These are phyloP conservation scores for Myotis myotis DNA, from an alignment of 2,797 vertebrate genomes.

Conservation along the genomic window DNA sequence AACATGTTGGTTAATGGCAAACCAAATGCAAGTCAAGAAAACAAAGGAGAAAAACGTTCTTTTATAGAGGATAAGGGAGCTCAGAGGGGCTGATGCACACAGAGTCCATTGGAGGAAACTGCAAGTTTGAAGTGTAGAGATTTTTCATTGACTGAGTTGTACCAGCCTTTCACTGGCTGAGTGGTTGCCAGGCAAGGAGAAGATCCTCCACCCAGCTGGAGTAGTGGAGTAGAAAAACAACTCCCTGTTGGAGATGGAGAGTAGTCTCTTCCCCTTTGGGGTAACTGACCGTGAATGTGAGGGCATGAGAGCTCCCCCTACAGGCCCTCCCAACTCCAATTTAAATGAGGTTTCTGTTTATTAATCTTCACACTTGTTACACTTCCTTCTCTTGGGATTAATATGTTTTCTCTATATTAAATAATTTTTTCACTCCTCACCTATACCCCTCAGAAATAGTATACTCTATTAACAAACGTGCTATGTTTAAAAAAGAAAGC, in stretches of 20 bases:
- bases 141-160: background rate
- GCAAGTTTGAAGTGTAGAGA: background rate
- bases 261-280: background rate
- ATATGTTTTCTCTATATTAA: conserved; percentile 9
- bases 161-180: background rate
- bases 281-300: background rate
- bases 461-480: background rate
- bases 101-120: background rate
- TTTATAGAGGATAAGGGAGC: background rate
- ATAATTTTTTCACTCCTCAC: background rate
- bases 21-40: background rate
- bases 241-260: background rate
- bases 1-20: background rate
- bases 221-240: background rate
- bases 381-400: background rate
- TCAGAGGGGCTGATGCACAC: background rate
- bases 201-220: background rate
- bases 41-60: background rate
- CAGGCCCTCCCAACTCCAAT: background rate
- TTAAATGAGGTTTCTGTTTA: background rate
- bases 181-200: background rate
- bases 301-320: background rate
- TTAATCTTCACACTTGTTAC: background rate
- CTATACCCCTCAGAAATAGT: background rate
- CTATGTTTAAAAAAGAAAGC: background rate